Evolutionary conservation across 2,888 invertebrate species (phyloP).

Genomic region (Alviniconcha strummeri): DNA sequence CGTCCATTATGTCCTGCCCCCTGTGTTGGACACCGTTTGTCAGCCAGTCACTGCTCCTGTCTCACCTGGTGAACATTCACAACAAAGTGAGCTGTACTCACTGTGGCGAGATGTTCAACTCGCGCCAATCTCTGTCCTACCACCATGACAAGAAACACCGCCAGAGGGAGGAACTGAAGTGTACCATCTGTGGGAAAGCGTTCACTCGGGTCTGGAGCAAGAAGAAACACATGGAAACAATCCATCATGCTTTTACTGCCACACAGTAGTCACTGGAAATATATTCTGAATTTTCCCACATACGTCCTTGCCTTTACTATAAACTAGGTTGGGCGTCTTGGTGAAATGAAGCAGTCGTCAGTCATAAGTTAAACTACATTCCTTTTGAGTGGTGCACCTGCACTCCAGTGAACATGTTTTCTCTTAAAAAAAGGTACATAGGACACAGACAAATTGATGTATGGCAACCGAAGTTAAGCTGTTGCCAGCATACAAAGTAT

Average conservation of each 20-base stretch:
- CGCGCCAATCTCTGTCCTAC: slow-evolving; percentile 17
- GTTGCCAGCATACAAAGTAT: no score
- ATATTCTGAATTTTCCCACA: no score
- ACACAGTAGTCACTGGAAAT: no score
- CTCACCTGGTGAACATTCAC: neutral
- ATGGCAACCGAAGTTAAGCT: no score
- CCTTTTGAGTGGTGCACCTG: no score
- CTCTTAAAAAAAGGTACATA: no score
- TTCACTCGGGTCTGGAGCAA: slow-evolving; percentile 23
- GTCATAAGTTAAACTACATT: no score
- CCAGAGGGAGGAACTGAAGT: slow-evolving; percentile 7
- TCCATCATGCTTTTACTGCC: neutral
- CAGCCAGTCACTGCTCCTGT: slow-evolving; percentile 10
- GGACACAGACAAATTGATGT: no score
- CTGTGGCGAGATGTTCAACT: slow-evolving; percentile 18
- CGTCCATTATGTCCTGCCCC: neutral
- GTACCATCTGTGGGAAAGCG: slow-evolving; percentile 10
- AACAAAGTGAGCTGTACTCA: slow-evolving; percentile 10
- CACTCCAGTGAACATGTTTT: no score
- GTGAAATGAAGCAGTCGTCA: no score
- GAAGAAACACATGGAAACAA: slow-evolving; percentile 17
- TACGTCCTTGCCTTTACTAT: no score
- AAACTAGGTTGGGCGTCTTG: no score
- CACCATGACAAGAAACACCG: slow-evolving; percentile 20
- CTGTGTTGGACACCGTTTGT: neutral